These are phyloP conservation scores for Drepana arcuata DNA, from an alignment of 1,140 invertebrate genomes.

Conservation along the genomic window DNA sequence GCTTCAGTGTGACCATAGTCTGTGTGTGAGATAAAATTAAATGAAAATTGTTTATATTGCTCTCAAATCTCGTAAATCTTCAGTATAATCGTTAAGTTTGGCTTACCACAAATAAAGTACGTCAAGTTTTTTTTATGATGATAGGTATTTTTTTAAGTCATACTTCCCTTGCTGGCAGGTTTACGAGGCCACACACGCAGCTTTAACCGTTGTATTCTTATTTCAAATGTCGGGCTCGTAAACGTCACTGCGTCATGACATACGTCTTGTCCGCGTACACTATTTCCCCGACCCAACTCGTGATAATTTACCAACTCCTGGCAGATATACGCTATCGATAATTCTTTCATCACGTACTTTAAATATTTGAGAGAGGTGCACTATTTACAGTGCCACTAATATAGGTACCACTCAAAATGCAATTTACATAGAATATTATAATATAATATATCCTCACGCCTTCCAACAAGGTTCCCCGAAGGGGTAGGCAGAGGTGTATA, in stretches of 20 bases:
- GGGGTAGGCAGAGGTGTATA: no score
- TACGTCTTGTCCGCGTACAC: conserved; percentile 16
- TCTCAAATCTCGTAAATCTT: no score
- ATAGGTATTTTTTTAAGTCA: background rate
- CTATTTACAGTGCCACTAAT: background rate
- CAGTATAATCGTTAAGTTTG: no score
- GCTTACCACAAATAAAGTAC: no score
- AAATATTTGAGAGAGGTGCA: background rate
- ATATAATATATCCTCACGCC: no score
- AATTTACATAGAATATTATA: background rate
- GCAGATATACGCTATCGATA: background rate
- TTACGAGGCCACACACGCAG: conserved; percentile 45
- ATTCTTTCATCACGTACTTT: background rate
- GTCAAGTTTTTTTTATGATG: no score
- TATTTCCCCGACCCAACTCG: conserved; percentile 2
- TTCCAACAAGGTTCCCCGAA: no score
- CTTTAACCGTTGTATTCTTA: conserved; percentile 33
- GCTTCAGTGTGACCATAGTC: background rate
- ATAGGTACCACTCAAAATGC: background rate
- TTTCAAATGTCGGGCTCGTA: conserved; percentile 46
- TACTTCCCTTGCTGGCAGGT: conserved; percentile 9
- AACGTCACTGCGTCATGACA: conserved; percentile 44
- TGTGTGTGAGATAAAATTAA: background rate
- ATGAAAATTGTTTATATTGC: background rate
- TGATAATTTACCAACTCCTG: background rate